Evolutionary conservation across 2,888 invertebrate genomes (phyloP).

Genomic region (Frankliniella fusca): DNA sequence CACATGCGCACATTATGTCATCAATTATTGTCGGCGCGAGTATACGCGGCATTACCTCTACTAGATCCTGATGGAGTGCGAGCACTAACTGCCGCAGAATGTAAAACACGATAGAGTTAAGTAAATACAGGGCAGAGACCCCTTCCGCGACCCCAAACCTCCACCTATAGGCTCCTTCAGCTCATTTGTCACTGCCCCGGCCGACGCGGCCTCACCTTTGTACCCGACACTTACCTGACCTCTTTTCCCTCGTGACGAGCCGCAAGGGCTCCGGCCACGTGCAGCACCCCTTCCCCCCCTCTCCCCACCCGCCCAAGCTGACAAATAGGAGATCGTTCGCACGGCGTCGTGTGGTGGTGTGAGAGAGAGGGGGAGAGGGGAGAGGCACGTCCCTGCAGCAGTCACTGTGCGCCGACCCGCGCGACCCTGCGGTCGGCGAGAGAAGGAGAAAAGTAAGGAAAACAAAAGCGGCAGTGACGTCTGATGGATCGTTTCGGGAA

Average conservation of each 20-base stretch:
- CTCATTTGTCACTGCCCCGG: too few species aligned
- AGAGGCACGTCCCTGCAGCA: background rate
- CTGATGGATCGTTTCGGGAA: background rate
- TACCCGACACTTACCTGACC: background rate
- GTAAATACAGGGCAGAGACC: too few species aligned
- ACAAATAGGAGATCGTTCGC: constrained; percentile 13
- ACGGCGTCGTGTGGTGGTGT: background rate
- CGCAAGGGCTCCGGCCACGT: background rate
- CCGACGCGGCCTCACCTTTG: too few species aligned
- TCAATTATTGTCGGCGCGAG: too few species aligned
- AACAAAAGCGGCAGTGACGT: background rate
- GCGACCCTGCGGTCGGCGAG: background rate
- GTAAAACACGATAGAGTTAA: too few species aligned
- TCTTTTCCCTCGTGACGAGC: background rate
- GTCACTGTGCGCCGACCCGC: background rate
- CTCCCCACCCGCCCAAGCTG: background rate
- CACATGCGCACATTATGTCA: too few species aligned
- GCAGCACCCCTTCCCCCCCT: background rate
- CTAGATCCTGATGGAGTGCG: too few species aligned
- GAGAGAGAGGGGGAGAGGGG: background rate
- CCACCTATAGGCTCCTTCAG: too few species aligned
- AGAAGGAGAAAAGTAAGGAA: background rate
- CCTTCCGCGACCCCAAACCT: too few species aligned
- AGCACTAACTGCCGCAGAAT: too few species aligned
- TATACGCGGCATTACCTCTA: too few species aligned